A percentile compares a stretch with the other conserved stretches of the same genome.
These are phyloP conservation scores for Bombus confusus DNA, from an alignment of 1,140 invertebrate species.

Conservation along the genomic window DNA sequence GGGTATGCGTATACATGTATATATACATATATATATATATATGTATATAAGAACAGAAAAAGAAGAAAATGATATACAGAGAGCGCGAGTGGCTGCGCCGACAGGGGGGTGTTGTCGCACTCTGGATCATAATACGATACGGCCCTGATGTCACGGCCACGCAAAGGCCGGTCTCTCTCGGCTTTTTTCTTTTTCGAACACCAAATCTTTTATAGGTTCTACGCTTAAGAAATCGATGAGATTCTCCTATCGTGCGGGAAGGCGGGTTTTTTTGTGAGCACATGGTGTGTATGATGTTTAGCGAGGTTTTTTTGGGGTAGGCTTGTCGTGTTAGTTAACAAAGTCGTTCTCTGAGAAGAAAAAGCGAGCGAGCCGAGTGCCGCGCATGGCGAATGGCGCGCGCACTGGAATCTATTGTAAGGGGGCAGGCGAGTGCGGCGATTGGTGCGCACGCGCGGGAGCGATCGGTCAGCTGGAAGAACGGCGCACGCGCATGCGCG, in stretches of 20 bases:
- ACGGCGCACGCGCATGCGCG: constrained; percentile 4
- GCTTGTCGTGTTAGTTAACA: constrained; percentile 47
- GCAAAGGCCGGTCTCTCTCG: constrained; percentile 53
- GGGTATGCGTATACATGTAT: constrained; percentile 8
- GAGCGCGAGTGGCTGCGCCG: constrained; percentile 54
- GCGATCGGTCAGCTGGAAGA: neutral
- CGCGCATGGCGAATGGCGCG: neutral
- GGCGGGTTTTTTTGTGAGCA: neutral
- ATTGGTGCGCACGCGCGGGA: neutral
- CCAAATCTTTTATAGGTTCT: constrained; percentile 76
- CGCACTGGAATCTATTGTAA: neutral
- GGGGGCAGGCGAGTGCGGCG: neutral
- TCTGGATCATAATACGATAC: constrained; percentile 27
- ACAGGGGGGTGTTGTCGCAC: constrained; percentile 54
- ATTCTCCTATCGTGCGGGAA: constrained; percentile 42
- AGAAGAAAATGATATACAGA: constrained; percentile 27
- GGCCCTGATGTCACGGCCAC: constrained; percentile 56
- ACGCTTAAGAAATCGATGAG: constrained; percentile 69
- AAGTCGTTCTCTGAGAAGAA: neutral
- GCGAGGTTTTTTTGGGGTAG: constrained; percentile 52
- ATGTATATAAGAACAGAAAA: constrained; percentile 9
- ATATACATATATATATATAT: constrained; percentile 10
- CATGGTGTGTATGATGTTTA: constrained; percentile 46
- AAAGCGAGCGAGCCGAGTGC: neutral
- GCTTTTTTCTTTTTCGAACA: constrained; percentile 75